phyloP scores from a whole-genome alignment of 2,797 vertebrate species.

The Sebastes taczanowskii region DNA sequence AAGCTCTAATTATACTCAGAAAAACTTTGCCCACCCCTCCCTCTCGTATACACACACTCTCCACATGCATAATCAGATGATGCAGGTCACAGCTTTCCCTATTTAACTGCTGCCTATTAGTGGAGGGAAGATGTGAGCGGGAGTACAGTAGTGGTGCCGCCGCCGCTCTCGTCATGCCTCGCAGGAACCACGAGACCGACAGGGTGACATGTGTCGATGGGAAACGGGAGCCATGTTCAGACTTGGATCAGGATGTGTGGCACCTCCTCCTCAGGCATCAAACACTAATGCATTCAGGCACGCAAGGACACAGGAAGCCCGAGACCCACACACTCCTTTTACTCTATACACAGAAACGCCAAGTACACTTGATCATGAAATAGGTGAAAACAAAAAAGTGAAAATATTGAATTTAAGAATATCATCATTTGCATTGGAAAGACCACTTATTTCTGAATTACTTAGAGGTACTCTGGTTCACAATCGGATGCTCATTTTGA shows the following conservation, averaged over 20 bases:
- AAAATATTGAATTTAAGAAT: not conserved
- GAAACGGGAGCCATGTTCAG: constrained; percentile 20
- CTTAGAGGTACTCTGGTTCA: not conserved
- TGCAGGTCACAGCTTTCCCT: constrained; percentile 63
- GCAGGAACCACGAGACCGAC: not conserved
- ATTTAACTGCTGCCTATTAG: constrained; percentile 65
- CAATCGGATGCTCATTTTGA: not conserved
- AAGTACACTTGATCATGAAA: not conserved
- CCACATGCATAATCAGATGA: constrained; percentile 64
- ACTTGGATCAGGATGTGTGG: constrained; percentile 16
- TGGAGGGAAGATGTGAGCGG: constrained; percentile 31
- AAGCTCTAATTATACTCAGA: constrained; percentile 74
- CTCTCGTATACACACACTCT: not conserved
- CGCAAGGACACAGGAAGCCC: not conserved
- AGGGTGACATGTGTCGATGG: constrained; percentile 33
- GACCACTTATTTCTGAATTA: not conserved
- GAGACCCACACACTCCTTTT: not conserved
- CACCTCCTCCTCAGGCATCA: constrained; percentile 25
- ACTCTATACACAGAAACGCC: not conserved
- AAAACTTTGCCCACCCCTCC: constrained; percentile 65
- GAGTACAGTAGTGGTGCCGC: constrained; percentile 2
- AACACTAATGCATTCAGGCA: constrained; percentile 18
- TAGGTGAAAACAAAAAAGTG: not conserved
- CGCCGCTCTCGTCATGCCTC: not conserved
- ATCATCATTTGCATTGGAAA: not conserved